Base-by-base conservation (phyloP, 92 coral and sea anemone species). In the Ricordea florida region DNA sequence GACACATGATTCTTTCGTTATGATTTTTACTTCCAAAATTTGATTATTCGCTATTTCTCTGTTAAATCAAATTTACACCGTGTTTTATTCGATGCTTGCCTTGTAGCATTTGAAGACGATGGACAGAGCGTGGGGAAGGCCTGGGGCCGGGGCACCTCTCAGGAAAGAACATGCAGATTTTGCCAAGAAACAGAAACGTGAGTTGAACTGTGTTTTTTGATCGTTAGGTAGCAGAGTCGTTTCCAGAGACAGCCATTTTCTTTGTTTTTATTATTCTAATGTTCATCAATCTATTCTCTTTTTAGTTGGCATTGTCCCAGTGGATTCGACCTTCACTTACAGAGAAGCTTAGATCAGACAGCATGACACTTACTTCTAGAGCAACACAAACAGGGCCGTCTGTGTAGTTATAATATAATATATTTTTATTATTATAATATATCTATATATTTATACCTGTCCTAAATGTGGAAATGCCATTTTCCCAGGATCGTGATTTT, bases 71-170 rank as follows among this genome's bases (percentile, higher is more conserved):
- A n/a, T 37, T 37, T n/a, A 37, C 44, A 37, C 8, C 44, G 44
- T 8, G n/a, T n/a, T 37, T 37, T n/a, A 37, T 37, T 37, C 14
- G 44, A 16, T 23, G 31, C 45, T 70, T 44, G 21, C 8, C 21
- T 40, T 51, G 7, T 67, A 93, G 98, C 98, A 93, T 70, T 85
- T 93, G 53, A 62, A 86, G 25, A 93, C 98, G 3, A 89, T 93
- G 96, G 85, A 90, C 63, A 43, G 57, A 1, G 18, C 83, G 16
- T 93, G 98, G 98, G 98, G 98, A 1, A 81, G 90, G 14, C 96
- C 96, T 14, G 98, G 98, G 41, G 90, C 78, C 4, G 98, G 98
- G 3, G 98, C 98, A 9, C 98, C 98, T 3, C 79, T 93, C 49
- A 16, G 60, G 18, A 78, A 57, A 67, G 90, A 79, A 5, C 81